Evolutionary conservation across 2,797 vertebrate genomes (phyloP).

Genomic region (Sebastes diaconus): DNA sequence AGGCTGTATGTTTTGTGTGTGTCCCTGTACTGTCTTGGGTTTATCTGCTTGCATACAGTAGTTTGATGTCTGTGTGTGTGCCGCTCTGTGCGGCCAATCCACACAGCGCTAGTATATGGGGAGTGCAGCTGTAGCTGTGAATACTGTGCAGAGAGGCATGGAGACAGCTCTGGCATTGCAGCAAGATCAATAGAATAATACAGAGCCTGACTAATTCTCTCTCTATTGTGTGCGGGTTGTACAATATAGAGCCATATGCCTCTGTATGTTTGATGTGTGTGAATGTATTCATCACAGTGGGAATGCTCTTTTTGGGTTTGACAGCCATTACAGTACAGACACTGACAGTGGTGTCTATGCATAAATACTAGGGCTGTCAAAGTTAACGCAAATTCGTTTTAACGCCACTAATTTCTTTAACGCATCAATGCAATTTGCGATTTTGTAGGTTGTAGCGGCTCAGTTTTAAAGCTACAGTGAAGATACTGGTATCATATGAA

Average conservation of each 20-base stretch:
- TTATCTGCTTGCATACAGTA: not conserved
- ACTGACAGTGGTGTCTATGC: not conserved
- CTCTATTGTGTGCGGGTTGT: slow-evolving; percentile 31
- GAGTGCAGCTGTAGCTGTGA: slow-evolving; percentile 47
- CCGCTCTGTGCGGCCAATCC: slow-evolving; percentile 26
- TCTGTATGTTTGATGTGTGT: slow-evolving; percentile 18
- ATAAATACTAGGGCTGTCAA: not conserved
- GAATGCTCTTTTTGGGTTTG: slow-evolving; percentile 10
- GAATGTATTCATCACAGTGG: slow-evolving; percentile 4
- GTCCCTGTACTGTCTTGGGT: not conserved
- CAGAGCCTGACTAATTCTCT: slow-evolving; percentile 44
- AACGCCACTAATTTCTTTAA: too few species aligned
- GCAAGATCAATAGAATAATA: slow-evolving; percentile 60
- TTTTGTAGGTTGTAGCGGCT: too few species aligned
- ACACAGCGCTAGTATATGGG: not conserved
- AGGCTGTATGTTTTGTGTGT: slow-evolving; percentile 24
- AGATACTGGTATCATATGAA: too few species aligned
- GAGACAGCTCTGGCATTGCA: slow-evolving; percentile 45
- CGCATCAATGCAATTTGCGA: too few species aligned
- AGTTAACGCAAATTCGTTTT: too few species aligned
- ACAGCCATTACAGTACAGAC: not conserved
- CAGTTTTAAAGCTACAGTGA: too few species aligned
- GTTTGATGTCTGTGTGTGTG: not conserved
- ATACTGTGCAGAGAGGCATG: slow-evolving; percentile 30
- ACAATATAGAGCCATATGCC: slow-evolving; percentile 7